Evolutionary conservation across 53 echinoderm and acorn worm species (phyloP).

Genomic region (Paracentrotus lividus): DNA sequence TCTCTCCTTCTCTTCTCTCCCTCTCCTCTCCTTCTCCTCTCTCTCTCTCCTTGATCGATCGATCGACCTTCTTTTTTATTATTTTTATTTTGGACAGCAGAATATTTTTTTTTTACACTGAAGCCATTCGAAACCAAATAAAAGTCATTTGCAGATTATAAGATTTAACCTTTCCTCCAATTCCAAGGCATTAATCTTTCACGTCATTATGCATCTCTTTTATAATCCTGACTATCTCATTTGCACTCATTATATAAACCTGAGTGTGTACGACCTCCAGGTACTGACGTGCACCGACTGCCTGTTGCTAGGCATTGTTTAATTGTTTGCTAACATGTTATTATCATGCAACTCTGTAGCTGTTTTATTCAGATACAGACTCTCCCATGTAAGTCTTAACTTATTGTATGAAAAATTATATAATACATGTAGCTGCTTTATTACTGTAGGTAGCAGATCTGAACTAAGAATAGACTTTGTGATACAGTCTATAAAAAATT

Average conservation of each 20-base stretch:
- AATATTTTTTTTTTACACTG: too few species aligned
- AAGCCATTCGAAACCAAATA: too few species aligned
- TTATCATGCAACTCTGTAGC: conserved; percentile 20
- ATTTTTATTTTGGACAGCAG: too few species aligned
- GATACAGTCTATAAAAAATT: too few species aligned
- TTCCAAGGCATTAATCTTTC: background rate
- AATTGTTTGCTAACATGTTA: background rate
- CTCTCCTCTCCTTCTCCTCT: too few species aligned
- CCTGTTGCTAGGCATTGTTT: conserved; percentile 20
- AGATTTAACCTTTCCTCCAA: background rate
- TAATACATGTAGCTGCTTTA: too few species aligned
- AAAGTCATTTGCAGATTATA: too few species aligned
- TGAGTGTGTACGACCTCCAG: background rate
- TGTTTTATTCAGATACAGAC: background rate
- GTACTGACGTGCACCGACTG: background rate
- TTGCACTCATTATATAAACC: background rate
- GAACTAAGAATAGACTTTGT: too few species aligned
- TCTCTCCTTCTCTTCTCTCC: too few species aligned
- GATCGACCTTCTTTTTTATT: too few species aligned
- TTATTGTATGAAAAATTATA: background rate
- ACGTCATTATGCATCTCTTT: background rate
- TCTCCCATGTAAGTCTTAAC: background rate
- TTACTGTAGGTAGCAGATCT: too few species aligned
- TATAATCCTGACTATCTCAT: background rate
- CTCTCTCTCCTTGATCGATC: too few species aligned